Evolutionary conservation across 2,797 vertebrate species (phyloP).

Genomic region (Crax fasciolata): DNA sequence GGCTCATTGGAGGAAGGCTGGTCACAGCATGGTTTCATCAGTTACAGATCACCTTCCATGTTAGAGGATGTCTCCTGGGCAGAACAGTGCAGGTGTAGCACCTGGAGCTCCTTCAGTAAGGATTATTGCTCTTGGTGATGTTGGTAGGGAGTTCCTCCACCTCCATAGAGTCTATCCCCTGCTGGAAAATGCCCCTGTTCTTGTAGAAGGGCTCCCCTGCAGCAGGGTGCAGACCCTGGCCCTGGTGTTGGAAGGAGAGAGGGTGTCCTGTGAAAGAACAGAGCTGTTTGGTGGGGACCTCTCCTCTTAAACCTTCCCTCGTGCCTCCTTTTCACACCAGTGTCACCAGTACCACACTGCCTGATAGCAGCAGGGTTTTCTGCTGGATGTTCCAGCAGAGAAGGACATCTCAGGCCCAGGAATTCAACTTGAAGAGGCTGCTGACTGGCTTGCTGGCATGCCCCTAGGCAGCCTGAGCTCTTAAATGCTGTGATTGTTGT

Average conservation of each 20-base stretch:
- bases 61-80: not conserved
- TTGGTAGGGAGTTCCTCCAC: not conserved
- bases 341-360: not conserved
- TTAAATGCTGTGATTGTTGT: conserved; percentile 55
- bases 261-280: not conserved
- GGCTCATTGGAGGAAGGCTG: not conserved
- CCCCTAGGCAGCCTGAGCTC: conserved; percentile 45
- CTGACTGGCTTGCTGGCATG: conserved; percentile 60
- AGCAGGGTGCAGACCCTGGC: not conserved
- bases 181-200: not conserved
- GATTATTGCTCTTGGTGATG: not conserved
- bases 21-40: not conserved
- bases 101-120: not conserved
- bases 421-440: conserved; percentile 27
- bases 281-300: not conserved
- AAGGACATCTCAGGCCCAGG: conserved; percentile 23
- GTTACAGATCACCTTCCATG: not conserved
- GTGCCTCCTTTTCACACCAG: not conserved
- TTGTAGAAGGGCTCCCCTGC: not conserved
- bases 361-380: not conserved
- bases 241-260: not conserved
- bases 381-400: not conserved
- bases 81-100: not conserved
- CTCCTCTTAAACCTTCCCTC: not conserved
- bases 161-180: too few relatives aligned